Base-by-base conservation (phyloP, 2,888 invertebrate species). In the Sphaerophoria rueppellii region DNA sequence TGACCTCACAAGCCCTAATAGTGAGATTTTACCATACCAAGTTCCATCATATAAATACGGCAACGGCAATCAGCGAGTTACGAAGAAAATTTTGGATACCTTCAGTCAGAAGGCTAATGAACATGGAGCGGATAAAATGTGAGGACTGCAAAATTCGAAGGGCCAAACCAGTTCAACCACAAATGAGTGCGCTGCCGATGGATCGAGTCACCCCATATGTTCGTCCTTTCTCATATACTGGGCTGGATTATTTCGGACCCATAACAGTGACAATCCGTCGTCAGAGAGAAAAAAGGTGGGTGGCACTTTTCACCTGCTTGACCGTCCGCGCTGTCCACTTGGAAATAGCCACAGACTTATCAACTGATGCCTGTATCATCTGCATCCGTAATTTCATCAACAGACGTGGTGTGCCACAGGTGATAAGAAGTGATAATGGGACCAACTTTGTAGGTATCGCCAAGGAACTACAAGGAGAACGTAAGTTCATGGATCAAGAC, bases 161-260 rank as follows among this genome's bases (percentile, higher is more conserved):
- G 5, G 60, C 35, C 4, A 57, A 54, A 4, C 83, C 86, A n/a
- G 9, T 12, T 4, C 34, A 70, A 0, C 86, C 87, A n/a, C 16
- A 71, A 14, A 87, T 87, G 87, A 85, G 74, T 12, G 79, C 75
- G n/a, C 48, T 86, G 11, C 85, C 80, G 0, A 46, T 55, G 9
- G 82, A 75, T 37, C 50, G 83, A 0, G 34, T 82, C 0, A 78
- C 82, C 0, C 86, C 82, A 4, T 79, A 76, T 14, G 58, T 75
- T 1, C 58, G 73, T 11, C 78, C 81, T n/a, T 87, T 87, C 40
- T 80, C 75, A 1, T 77, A 82, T 37, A 86, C 82, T 5, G 87
- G 86, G 12, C 34, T 86, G 9, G 83, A 86, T 46, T 79, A 63
- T n/a, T 86, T 73, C 24, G 78, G 82, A 4, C 82, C 87, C 1